Evolutionary conservation across 1,140 invertebrate genomes (phyloP).

Genomic region (Achroia grisella): DNA sequence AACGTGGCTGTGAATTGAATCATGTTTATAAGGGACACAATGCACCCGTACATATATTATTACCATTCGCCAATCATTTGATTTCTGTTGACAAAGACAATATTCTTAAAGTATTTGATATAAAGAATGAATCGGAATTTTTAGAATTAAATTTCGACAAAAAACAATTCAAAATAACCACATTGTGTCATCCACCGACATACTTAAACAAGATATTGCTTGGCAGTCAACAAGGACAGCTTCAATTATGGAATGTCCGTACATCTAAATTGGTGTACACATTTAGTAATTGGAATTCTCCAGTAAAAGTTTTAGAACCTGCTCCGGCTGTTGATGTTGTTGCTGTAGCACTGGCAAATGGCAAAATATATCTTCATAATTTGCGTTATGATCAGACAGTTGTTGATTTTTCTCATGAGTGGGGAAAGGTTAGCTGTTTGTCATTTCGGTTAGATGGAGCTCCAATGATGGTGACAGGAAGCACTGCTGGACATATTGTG

Average conservation of each 20-base stretch:
- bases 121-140: constrained; percentile 81
- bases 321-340: constrained; percentile 93
- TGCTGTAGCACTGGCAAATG: constrained; percentile 88
- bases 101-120: constrained; percentile 89
- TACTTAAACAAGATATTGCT: constrained; percentile 97
- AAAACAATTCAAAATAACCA: constrained; percentile 83
- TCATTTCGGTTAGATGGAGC: constrained; percentile 91
- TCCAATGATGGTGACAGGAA: constrained; percentile 91
- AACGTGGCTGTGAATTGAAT: constrained; percentile 88
- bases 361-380: constrained; percentile 92
- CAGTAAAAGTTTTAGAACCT: constrained; percentile 83
- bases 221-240: constrained; percentile 88
- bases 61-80: constrained; percentile 91
- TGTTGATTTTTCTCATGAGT: constrained; percentile 93
- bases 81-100: constrained; percentile 89
- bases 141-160: constrained; percentile 82
- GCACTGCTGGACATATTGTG: constrained; percentile 86
- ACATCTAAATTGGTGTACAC: constrained; percentile 85
- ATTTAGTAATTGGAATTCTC: constrained; percentile 85
- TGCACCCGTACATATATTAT: constrained; percentile 81
- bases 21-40: constrained; percentile 88
- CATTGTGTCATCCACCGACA: constrained; percentile 90
- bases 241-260: constrained; percentile 95
- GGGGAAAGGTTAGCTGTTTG: constrained; percentile 89
- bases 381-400: constrained; percentile 89